phyloP scores from a whole-genome alignment of 2,113 vertebrate genomes.

The Thinocorus orbignyianus region DNA sequence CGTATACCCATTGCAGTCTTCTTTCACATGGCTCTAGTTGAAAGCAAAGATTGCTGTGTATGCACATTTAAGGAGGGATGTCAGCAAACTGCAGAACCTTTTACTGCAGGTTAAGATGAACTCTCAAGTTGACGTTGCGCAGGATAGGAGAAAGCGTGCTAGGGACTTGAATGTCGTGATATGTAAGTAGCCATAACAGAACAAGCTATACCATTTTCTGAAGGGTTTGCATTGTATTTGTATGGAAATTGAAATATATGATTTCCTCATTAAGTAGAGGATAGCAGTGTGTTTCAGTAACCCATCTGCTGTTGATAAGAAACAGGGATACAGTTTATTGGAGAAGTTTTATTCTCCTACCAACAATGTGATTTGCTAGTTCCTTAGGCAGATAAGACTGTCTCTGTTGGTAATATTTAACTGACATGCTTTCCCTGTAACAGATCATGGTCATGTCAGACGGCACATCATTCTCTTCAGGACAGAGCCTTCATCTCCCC shows the following conservation, averaged over 20 bases:
- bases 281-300: not conserved
- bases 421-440: not conserved
- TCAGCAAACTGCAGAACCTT: not conserved
- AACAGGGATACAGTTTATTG: not conserved
- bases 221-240: not conserved
- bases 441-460: constrained; percentile 92
- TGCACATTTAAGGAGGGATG: not conserved
- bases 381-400: not conserved
- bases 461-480: constrained; percentile 82
- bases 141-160: not conserved
- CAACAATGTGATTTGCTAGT: not conserved
- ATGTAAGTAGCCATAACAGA: not conserved
- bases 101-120: not conserved
- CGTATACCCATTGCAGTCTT: not conserved
- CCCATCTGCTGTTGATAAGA: not conserved
- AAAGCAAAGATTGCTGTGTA: not conserved
- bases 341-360: not conserved
- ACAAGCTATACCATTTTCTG: not conserved
- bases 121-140: not conserved
- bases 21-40: not conserved
- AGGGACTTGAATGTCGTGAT: rapidly evolving
- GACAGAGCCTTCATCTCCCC: constrained; percentile 87
- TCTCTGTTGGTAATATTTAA: not conserved
- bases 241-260: not conserved
- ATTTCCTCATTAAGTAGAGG: not conserved